phyloP scores from a whole-genome alignment of 2,888 invertebrate species.

The Hedychridium roseum region DNA sequence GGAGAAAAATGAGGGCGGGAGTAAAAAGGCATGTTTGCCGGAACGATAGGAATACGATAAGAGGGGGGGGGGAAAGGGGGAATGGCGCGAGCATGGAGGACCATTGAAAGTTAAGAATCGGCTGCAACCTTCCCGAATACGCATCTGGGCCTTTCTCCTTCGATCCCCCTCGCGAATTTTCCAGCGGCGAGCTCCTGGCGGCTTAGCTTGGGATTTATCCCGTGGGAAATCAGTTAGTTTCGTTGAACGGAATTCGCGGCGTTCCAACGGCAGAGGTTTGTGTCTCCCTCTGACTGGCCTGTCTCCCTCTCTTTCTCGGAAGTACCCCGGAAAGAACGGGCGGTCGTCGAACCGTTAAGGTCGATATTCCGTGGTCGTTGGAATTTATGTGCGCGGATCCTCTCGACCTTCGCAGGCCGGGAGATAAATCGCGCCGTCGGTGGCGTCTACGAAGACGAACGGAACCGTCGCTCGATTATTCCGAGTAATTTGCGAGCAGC shows the following conservation, averaged over 20 bases:
- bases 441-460: too few species aligned
- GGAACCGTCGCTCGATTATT: too few species aligned
- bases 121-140: conserved; percentile 24
- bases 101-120: conserved; percentile 28
- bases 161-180: conserved; percentile 37
- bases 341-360: conserved; percentile 31
- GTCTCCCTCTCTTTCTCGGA: too few species aligned
- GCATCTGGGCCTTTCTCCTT: conserved; percentile 33
- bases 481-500: too few species aligned
- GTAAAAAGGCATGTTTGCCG: too few species aligned
- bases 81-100: conserved; percentile 15
- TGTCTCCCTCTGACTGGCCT: too few species aligned
- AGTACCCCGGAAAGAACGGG: too few species aligned
- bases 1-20: neutral
- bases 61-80: neutral
- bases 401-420: too few species aligned
- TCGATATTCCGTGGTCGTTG: conserved; percentile 24
- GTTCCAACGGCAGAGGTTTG: conserved; percentile 26
- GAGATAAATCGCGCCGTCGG: too few species aligned
- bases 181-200: conserved; percentile 19
- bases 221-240: conserved; percentile 56
- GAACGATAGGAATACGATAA: too few species aligned
- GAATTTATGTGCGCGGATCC: conserved; percentile 19
- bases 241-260: conserved; percentile 37
- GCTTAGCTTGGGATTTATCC: conserved; percentile 46